phyloP scores from a whole-genome alignment of 1,140 invertebrate genomes.

The Pinna nobilis region DNA sequence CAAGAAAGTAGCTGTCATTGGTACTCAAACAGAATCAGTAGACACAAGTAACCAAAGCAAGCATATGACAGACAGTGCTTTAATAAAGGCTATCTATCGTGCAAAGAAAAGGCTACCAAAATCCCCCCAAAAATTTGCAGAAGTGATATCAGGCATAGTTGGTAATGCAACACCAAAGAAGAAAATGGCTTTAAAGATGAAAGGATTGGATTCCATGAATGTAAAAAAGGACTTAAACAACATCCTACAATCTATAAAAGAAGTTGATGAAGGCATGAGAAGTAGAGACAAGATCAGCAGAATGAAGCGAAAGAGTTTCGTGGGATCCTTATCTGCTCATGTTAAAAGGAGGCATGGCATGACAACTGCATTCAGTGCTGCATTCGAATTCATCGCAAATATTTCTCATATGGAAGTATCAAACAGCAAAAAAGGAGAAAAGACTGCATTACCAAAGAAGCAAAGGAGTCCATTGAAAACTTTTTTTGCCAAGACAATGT shows the following conservation, averaged over 20 bases:
- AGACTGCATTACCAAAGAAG: slow-evolving; percentile 14
- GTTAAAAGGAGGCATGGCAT: slow-evolving; percentile 21
- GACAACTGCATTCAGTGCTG: neutral
- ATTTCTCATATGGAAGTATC: slow-evolving; percentile 1
- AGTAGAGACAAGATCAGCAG: neutral
- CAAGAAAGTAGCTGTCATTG: neutral
- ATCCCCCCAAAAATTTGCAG: neutral
- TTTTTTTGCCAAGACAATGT: slow-evolving; percentile 11
- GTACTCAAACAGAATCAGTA: neutral
- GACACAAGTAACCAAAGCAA: neutral
- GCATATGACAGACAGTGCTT: neutral
- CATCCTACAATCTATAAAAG: neutral
- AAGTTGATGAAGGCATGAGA: neutral
- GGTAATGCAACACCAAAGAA: slow-evolving; percentile 6
- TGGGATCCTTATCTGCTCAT: neutral
- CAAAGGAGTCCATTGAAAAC: slow-evolving; percentile 2
- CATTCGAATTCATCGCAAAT: slow-evolving; percentile 5
- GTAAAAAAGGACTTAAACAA: neutral
- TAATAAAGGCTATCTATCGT: slow-evolving; percentile 8
- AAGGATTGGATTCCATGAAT: neutral
- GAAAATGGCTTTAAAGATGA: neutral
- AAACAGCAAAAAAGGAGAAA: slow-evolving; percentile 31
- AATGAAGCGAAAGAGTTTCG: slow-evolving; percentile 4
- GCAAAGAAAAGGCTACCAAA: slow-evolving; percentile 16
- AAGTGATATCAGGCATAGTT: neutral